These are phyloP conservation scores for Sebastolobus altivelis DNA, from an alignment of 2,797 vertebrate genomes.

Conservation along the genomic window DNA sequence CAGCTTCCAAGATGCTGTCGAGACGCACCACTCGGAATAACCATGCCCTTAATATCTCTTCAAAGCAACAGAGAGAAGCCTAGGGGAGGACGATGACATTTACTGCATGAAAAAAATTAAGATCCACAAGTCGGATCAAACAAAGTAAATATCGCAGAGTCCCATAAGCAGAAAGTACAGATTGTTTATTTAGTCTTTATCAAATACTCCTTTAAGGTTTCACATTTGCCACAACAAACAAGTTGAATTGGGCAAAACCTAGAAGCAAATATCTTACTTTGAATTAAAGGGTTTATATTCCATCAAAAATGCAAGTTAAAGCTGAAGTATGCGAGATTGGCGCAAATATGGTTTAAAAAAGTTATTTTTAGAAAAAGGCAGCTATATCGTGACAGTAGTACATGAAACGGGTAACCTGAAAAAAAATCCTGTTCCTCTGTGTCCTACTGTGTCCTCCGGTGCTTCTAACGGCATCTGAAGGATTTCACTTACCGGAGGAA, in stretches of 20 bases:
- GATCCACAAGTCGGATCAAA: conserved; percentile 54
- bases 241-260: not conserved
- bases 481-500: too few species aligned
- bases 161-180: conserved; percentile 21
- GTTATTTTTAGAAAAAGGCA: too few species aligned
- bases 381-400: too few species aligned
- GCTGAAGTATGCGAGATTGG: too few species aligned
- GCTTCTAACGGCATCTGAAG: too few species aligned
- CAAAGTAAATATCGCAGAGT: conserved; percentile 44
- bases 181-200: conserved; percentile 52
- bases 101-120: conserved; percentile 36
- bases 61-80: conserved; percentile 53
- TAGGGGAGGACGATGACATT: conserved; percentile 50
- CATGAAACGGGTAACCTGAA: too few species aligned
- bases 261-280: not conserved
- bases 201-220: conserved; percentile 25
- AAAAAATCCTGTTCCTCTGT: too few species aligned
- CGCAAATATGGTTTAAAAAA: too few species aligned
- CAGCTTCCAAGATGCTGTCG: conserved; percentile 57
- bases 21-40: conserved; percentile 47
- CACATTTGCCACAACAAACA: not conserved
- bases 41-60: conserved; percentile 60
- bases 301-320: not conserved
- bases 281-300: not conserved
- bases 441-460: too few species aligned